phyloP scores from a whole-genome alignment of 2,797 vertebrate species.

The Siniperca scherzeri region DNA sequence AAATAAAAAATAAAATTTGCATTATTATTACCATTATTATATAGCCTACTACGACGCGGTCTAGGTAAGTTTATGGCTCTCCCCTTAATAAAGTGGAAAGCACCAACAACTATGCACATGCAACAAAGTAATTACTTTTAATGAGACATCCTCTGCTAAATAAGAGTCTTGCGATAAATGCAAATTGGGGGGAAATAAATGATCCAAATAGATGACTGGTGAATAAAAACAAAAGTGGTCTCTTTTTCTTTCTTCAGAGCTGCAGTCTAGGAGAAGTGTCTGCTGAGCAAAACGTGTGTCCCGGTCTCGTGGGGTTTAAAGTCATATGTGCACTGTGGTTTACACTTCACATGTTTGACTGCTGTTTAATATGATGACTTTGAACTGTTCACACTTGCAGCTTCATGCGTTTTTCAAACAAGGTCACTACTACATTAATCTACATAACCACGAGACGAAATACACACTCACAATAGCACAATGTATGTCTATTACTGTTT shows the following conservation, averaged over 20 bases:
- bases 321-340: slow-evolving; percentile 17
- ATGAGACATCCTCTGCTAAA: background rate
- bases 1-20: background rate
- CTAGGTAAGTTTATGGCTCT: background rate
- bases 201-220: background rate
- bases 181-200: background rate
- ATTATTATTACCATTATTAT: background rate
- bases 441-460: background rate
- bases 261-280: slow-evolving; percentile 6
- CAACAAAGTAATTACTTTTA: background rate
- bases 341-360: slow-evolving; percentile 7
- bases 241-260: background rate
- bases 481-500: background rate
- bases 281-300: slow-evolving; percentile 17
- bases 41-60: background rate
- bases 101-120: background rate
- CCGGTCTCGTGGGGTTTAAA: slow-evolving; percentile 38
- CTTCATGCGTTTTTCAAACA: background rate
- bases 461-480: background rate
- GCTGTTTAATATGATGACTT: background rate
- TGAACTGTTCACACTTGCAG: background rate
- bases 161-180: background rate
- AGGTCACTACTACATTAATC: background rate
- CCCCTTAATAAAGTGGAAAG: background rate
- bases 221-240: too few species aligned